phyloP scores from a whole-genome alignment of 2,888 invertebrate species.

The Apodemia mormo region DNA sequence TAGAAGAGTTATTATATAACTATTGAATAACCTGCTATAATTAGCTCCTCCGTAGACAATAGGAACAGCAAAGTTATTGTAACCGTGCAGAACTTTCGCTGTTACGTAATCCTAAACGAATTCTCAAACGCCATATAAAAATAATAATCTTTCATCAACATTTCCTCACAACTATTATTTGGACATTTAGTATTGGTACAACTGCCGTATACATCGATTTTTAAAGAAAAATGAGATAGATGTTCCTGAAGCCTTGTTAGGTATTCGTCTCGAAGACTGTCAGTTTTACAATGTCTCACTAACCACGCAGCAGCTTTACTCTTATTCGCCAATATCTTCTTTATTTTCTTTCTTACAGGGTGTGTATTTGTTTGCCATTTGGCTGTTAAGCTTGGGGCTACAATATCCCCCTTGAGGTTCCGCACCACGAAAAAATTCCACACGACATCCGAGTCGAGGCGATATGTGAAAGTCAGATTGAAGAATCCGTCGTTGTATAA shows the following conservation, averaged over 20 bases:
- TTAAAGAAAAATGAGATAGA: neutral
- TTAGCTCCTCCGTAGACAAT: constrained; percentile 85
- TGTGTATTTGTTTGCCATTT: constrained; percentile 53
- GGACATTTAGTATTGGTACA: constrained; percentile 50
- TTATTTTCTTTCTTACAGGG: constrained; percentile 45
- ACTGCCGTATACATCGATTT: constrained; percentile 37
- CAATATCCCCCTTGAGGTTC: constrained; percentile 45
- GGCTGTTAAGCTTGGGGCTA: constrained; percentile 58
- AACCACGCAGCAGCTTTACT: constrained; percentile 57
- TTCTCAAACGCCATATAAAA: constrained; percentile 65
- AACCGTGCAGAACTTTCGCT: constrained; percentile 53
- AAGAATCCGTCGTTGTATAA: constrained; percentile 53
- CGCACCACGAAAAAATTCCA: constrained; percentile 63
- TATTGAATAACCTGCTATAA: constrained; percentile 47
- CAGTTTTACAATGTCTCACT: constrained; percentile 51
- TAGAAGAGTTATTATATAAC: neutral
- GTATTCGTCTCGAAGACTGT: constrained; percentile 43
- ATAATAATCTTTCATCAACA: constrained; percentile 51
- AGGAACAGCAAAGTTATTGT: constrained; percentile 80
- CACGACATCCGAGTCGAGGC: constrained; percentile 54
- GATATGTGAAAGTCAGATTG: constrained; percentile 71
- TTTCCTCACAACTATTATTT: constrained; percentile 35
- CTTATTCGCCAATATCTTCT: constrained; percentile 45
- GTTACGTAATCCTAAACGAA: constrained; percentile 59
- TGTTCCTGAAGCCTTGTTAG: constrained; percentile 40